Base-by-base conservation (phyloP, 92 coral and sea anemone genomes). In the Porites rus region DNA sequence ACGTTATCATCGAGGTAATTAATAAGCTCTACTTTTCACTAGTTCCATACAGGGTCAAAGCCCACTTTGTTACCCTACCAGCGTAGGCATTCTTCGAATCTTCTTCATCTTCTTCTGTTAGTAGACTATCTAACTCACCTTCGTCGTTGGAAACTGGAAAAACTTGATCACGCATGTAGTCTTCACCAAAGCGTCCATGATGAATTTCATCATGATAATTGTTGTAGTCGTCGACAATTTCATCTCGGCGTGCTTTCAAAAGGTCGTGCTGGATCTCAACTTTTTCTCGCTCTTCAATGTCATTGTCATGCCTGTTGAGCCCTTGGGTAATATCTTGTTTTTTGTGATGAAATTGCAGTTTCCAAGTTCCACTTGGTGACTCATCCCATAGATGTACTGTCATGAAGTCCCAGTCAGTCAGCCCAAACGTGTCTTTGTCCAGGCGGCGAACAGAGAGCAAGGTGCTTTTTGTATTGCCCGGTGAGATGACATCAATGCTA, bases 151-250 rank as follows among this genome's bases (percentile, higher is more conserved):
- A 78, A 11, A 95, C 96, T 22, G 90, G 89, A 28, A 94, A 95
- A 11, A 97, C 91, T 82, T 95, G 94, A 77, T 97, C 98, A 69
- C 99, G 91, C 99, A 97, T 97, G 91, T 97, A 97, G 76, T 97
- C 99, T 62, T 86, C 86, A 58, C 98, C 96, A 91, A 78, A 90
- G 63, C 99, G 88, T 18, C 99, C 99, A 91, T 97, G 99, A 67
- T 96, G 93, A 46, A 97, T 91, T 79, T 97, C 99, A 75, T 97
- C 99, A 79, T 90, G 99, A 75, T 89, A 93, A 18, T 73, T 85
- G 64, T 90, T 93, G 65, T 97, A 97, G 56, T 96, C 94, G n/a
- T 92, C 94, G 7, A 89, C 78, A 24, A 95, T 87, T 52, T 91
- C 92, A 79, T 94, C 94, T 73, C 98, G 79, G 58, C 89, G 92